phyloP scores from a whole-genome alignment of 2,113 vertebrate genomes.

The Paradoxurus hermaphroditus region DNA sequence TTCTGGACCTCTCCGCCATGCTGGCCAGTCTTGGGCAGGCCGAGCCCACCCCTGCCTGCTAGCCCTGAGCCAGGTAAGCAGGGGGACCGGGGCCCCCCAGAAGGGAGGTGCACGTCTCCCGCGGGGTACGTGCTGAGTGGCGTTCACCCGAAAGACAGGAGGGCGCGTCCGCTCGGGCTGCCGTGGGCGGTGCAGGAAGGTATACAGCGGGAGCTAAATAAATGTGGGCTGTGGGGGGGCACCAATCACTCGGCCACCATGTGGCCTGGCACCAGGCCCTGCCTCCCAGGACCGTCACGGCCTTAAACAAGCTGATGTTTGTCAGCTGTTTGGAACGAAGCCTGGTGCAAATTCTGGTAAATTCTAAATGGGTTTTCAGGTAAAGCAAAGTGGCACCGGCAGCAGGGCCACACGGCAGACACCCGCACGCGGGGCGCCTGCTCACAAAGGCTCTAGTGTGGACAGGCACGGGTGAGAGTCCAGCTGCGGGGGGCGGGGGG shows the following conservation, averaged over 20 bases:
- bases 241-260: background rate
- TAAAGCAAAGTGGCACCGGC: background rate
- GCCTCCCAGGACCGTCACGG: background rate
- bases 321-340: background rate
- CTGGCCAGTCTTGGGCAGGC: conserved; percentile 33
- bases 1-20: conserved; percentile 67
- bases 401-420: too few species aligned
- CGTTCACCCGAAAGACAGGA: background rate
- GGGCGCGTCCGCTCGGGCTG: accelerated
- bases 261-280: background rate
- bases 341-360: background rate
- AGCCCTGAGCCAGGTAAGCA: background rate
- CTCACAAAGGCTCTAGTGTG: background rate
- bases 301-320: background rate
- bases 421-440: accelerated
- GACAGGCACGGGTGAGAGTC: background rate
- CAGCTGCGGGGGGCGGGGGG: background rate
- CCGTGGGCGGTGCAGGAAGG: background rate
- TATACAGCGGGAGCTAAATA: background rate
- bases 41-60: accelerated
- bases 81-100: accelerated
- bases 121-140: accelerated
- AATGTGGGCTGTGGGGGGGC: background rate
- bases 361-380: background rate
- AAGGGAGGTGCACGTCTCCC: background rate